Evolutionary conservation across 2,113 vertebrate genomes (phyloP).

Genomic region (Laterallus jamaicensis): DNA sequence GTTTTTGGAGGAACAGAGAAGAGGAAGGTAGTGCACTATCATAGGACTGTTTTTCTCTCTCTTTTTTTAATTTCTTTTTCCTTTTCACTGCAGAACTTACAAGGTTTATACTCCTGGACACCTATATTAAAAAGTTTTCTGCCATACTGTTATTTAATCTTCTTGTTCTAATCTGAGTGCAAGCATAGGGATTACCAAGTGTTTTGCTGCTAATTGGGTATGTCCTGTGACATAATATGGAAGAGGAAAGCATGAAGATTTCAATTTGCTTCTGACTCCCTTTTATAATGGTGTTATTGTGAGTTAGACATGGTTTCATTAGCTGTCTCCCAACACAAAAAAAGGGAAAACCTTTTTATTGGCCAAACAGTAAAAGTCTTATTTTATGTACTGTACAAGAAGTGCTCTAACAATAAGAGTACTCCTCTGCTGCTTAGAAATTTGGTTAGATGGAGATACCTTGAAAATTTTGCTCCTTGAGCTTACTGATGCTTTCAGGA

Average conservation of each 20-base stretch:
- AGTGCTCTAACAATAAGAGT: neutral
- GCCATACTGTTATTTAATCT: neutral
- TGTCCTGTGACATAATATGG: neutral
- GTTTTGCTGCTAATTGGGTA: neutral
- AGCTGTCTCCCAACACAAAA: neutral
- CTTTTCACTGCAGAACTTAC: neutral
- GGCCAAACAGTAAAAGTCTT: neutral
- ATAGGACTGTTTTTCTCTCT: neutral
- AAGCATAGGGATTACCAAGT: neutral
- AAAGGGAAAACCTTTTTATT: neutral
- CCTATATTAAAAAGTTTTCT: neutral
- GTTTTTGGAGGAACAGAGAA: neutral
- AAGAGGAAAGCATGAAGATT: neutral
- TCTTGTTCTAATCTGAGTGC: neutral
- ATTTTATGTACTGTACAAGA: neutral
- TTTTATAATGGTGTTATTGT: neutral
- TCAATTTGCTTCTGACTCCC: neutral
- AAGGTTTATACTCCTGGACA: neutral
- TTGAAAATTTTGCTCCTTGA: neutral
- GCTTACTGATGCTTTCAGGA: conserved; percentile 10
- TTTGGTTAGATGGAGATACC: neutral
- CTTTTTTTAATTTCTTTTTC: too few relatives aligned
- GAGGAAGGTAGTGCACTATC: neutral
- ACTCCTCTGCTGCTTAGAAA: neutral
- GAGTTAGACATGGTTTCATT: neutral